These are phyloP conservation scores for Forbesichthys agassizii DNA, from an alignment of 2,113 vertebrate species.

Conservation along the genomic window DNA sequence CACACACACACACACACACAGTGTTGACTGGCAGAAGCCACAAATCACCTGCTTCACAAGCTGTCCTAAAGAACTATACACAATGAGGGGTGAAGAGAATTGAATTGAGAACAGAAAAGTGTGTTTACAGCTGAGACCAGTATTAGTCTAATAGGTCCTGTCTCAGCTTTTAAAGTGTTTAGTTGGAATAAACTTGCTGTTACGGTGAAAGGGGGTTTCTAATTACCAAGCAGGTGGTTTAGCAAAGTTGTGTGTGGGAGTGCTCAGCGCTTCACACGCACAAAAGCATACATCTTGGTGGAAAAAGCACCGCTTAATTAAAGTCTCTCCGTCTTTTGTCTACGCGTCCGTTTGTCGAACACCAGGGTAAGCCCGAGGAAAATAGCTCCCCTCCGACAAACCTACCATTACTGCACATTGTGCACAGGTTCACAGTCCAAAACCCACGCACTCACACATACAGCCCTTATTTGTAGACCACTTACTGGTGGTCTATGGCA, in stretches of 20 bases:
- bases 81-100: not conserved
- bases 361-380: not conserved
- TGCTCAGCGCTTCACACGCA: too few species aligned
- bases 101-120: not conserved
- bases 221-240: too few species aligned
- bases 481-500: constrained; percentile 21
- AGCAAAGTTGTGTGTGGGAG: too few species aligned
- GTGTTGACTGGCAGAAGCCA: constrained; percentile 37
- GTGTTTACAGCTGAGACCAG: too few species aligned
- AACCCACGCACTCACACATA: constrained; percentile 11
- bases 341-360: not conserved
- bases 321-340: not conserved
- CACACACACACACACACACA: constrained; percentile 24
- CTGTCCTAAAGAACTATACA: constrained; percentile 33
- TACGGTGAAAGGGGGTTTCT: too few species aligned
- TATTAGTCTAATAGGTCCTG: too few species aligned
- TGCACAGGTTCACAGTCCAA: not conserved
- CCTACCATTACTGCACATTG: not conserved
- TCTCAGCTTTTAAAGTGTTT: too few species aligned
- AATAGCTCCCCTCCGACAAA: not conserved
- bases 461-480: constrained; percentile 19
- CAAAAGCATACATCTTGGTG: too few species aligned
- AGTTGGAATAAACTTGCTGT: too few species aligned
- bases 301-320: not conserved
- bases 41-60: constrained; percentile 70